Conservation (phyloP, 2,113 vertebrate genomes). For the Otus sunia region DNA sequence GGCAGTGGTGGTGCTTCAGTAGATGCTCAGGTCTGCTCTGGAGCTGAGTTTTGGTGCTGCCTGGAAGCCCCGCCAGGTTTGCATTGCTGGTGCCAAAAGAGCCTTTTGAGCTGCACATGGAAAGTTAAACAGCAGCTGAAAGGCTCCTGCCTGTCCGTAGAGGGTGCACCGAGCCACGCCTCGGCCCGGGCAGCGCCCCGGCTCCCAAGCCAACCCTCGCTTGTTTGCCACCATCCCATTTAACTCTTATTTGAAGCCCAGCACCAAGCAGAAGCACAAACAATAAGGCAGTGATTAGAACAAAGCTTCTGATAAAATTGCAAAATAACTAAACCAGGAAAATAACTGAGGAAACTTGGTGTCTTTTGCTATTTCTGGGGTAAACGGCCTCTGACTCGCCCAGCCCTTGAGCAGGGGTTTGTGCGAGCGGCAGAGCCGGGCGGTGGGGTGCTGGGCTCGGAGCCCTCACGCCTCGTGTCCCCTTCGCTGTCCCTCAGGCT, state of each 20-base stretch:
- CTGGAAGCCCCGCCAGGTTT: neutral
- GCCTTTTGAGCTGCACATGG: fast-evolving
- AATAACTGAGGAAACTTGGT: neutral
- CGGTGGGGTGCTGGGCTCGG: fast-evolving
- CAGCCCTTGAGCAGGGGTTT: fast-evolving
- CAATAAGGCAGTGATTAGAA: too few relatives aligned
- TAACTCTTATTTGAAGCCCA: too few relatives aligned
- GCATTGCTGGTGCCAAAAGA: neutral
- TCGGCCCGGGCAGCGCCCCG: neutral
- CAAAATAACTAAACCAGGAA: neutral
- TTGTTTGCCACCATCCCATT: fast-evolving
- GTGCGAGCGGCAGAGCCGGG: fast-evolving
- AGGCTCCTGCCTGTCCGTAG: neutral
- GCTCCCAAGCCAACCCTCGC: fast-evolving
- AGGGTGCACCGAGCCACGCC: fast-evolving
- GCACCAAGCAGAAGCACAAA: neutral
- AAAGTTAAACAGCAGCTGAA: fast-evolving
- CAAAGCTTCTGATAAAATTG: neutral
- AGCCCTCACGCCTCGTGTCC: fast-evolving
- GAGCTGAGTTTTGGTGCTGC: neutral
- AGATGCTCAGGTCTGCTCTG: neutral
- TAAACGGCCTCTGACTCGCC: fast-evolving
- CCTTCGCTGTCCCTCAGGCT: neutral
- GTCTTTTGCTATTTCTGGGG: neutral
- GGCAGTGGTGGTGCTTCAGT: neutral